phyloP scores from a whole-genome alignment of 2,113 vertebrate genomes.

The Poecile atricapillus region DNA sequence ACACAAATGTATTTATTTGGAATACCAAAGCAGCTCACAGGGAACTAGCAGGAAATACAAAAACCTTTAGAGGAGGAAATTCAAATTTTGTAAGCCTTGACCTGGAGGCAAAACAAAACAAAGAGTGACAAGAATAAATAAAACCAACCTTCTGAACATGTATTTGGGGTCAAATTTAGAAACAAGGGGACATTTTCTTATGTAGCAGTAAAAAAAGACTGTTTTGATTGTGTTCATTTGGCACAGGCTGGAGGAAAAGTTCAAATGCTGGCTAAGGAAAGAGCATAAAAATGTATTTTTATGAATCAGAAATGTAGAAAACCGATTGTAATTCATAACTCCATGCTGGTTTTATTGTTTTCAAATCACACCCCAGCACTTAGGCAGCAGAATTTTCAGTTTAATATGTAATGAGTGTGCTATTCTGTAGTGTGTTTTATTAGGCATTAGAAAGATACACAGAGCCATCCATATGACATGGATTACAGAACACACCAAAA shows the following conservation, averaged over 20 bases:
- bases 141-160: background rate
- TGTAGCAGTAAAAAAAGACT: background rate
- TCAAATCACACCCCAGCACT: background rate
- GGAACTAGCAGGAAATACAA: background rate
- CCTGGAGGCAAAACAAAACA: background rate
- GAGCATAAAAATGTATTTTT: background rate
- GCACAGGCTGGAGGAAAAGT: background rate
- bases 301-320: conserved; percentile 19
- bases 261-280: background rate
- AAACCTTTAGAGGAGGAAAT: background rate
- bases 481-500: background rate
- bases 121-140: background rate
- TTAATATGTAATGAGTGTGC: conserved; percentile 7
- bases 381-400: background rate
- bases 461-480: background rate
- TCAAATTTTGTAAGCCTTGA: background rate
- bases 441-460: conserved; percentile 16
- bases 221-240: background rate
- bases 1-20: background rate
- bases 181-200: background rate
- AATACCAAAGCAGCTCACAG: background rate
- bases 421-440: background rate
- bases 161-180: background rate
- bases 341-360: conserved; percentile 16
- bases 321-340: conserved; percentile 30